Conservation (phyloP, 2,797 vertebrate species). For the Danio choprae region DNA sequence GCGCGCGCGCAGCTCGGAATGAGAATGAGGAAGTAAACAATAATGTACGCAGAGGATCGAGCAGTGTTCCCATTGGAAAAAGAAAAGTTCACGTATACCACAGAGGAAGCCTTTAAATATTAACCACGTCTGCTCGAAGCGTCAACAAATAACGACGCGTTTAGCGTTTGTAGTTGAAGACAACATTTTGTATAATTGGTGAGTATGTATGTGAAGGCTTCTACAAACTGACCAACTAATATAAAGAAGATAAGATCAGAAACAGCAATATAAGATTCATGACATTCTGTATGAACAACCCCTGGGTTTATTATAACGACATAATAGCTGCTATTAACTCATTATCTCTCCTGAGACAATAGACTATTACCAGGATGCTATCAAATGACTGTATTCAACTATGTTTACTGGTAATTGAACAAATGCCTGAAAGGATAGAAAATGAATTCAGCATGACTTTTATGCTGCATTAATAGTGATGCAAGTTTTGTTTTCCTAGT, state of each 20-base stretch:
- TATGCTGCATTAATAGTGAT: not conserved
- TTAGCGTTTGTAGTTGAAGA: no score
- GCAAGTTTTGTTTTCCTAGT: not conserved
- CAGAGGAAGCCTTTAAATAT: not conserved
- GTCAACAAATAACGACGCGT: not conserved
- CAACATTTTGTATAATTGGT: not conserved
- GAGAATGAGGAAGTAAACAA: conserved; percentile 51
- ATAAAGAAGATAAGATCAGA: not conserved
- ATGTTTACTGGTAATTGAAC: not conserved
- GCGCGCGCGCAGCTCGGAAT: conserved; percentile 7
- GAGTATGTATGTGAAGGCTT: not conserved
- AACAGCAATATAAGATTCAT: not conserved
- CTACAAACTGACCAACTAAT: not conserved
- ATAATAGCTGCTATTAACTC: not conserved
- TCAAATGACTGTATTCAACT: not conserved
- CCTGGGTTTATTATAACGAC: not conserved
- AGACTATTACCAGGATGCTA: not conserved
- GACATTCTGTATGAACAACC: not conserved
- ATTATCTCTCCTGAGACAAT: not conserved
- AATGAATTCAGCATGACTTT: not conserved
- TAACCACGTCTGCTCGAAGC: not conserved
- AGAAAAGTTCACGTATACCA: not conserved
- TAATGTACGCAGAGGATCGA: not conserved
- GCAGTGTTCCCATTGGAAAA: not conserved
- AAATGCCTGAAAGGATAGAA: not conserved